These are phyloP conservation scores for Drosophila eugracilis DNA, from an alignment of 1,140 invertebrate genomes.

Conservation along the genomic window DNA sequence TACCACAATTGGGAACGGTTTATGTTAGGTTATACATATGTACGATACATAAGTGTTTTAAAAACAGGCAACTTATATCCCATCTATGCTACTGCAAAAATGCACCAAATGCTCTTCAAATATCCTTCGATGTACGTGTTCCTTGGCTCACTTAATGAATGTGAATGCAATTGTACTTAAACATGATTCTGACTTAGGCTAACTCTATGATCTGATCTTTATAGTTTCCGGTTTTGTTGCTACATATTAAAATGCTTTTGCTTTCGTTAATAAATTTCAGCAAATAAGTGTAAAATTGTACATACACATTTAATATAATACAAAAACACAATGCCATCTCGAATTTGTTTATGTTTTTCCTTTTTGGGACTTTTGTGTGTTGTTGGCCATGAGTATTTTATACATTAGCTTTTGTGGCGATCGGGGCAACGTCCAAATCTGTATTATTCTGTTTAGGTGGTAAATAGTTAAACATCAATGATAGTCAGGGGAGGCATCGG, in stretches of 20 bases:
- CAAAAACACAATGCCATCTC: constrained; percentile 54
- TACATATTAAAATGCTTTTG: constrained; percentile 54
- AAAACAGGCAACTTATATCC: constrained; percentile 79
- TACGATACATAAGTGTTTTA: constrained; percentile 56
- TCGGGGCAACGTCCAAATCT: constrained; percentile 11
- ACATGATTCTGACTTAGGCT: constrained; percentile 47
- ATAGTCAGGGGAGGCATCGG: constrained; percentile 50
- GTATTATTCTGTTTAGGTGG: constrained; percentile 51
- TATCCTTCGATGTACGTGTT: constrained; percentile 70
- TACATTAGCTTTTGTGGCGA: constrained; percentile 53
- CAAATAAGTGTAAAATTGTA: constrained; percentile 75
- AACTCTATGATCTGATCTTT: constrained; percentile 29
- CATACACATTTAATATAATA: constrained; percentile 60
- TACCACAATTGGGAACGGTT: constrained; percentile 43
- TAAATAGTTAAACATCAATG: constrained; percentile 63
- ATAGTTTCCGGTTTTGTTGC: constrained; percentile 10
- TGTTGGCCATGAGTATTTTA: constrained; percentile 60
- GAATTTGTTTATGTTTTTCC: constrained; percentile 16
- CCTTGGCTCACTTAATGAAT: constrained; percentile 36
- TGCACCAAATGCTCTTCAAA: constrained; percentile 49
- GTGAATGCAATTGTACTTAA: constrained; percentile 63
- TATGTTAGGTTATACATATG: constrained; percentile 23
- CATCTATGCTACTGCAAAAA: constrained; percentile 42
- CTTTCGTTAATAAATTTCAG: constrained; percentile 68
- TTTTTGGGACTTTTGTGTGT: constrained; percentile 16